Percentiles rank a stretch among this genome's conserved stretches.
These are phyloP conservation scores for Chelonoidis abingdonii DNA, from an alignment of 2,113 vertebrate genomes.

Conservation along the genomic window DNA sequence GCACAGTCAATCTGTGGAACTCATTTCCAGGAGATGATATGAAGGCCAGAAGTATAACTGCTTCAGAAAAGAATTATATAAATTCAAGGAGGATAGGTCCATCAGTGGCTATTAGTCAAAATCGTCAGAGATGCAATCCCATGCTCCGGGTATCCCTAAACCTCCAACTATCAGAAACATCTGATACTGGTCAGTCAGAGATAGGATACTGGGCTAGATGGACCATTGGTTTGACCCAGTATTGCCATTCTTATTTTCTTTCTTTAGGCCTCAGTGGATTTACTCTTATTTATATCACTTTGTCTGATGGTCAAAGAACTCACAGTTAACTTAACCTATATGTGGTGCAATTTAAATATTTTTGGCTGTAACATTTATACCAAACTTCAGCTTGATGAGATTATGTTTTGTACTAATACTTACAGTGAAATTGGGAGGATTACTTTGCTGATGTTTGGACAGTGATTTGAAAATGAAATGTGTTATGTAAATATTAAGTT, in stretches of 20 bases:
- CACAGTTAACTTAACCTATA: background rate
- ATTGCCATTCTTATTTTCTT: background rate
- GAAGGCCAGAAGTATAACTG: too few relatives aligned
- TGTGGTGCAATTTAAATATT: background rate
- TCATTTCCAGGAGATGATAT: too few relatives aligned
- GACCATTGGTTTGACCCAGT: too few relatives aligned
- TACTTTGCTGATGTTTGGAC: background rate
- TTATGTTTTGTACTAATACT: background rate
- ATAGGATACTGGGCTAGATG: too few relatives aligned
- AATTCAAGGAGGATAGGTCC: too few relatives aligned
- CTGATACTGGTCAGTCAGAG: too few relatives aligned
- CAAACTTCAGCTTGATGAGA: background rate
- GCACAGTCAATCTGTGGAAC: too few relatives aligned
- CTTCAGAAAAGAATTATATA: too few relatives aligned
- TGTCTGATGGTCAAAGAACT: background rate
- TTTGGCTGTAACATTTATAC: background rate
- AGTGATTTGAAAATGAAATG: background rate
- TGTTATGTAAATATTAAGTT: slow-evolving; percentile 12
- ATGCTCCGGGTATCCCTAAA: too few relatives aligned
- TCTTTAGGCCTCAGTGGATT: background rate
- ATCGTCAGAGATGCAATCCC: too few relatives aligned
- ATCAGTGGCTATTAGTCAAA: too few relatives aligned
- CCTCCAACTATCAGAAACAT: too few relatives aligned
- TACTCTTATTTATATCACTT: background rate
- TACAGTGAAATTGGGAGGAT: background rate